Evolutionary conservation across 2,888 invertebrate species (phyloP), one percentile per base, ranked within the genome.

Genomic region (Griposia aprilina): DNA sequence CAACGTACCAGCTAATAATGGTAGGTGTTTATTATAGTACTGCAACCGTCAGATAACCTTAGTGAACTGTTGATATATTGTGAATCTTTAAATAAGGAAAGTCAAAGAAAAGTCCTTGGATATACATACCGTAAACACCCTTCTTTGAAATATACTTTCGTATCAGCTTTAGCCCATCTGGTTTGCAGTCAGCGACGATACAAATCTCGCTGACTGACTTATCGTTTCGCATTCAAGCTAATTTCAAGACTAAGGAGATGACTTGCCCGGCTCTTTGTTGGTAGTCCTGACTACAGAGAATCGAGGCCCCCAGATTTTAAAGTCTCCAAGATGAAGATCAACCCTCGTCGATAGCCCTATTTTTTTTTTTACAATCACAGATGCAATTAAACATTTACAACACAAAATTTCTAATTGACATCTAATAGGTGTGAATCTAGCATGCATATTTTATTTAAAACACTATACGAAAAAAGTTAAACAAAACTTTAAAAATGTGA

Each of bases 1-100:
- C 69, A 99, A 99, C 93, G 97, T 98, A 76, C 97, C 98, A 78
- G 98, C 99, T 26, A 99, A 98, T 84, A 97, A 97, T 89, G 98
- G 98, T 98, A 92, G 0, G 48, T 26, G 3, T 13, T n/a, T 1
- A 30, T 65, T 65, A 26, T 36, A 23, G 11, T 26, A 10, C n/a
- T 26, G 41, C 45, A 45, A 45, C n/a, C 63, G 23, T 23, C 63
- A 15, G 36, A 62, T 13, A 62, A 10, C 11, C 20, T 20, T 20
- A 30, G 11, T 20, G 6, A 62, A 30, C 30, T 62, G 30, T 62
- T 62, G 20, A 6, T 11, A 30, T 20, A 62, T 60, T 30, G 26
- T 26, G 60, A 26, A 26, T 60, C 0, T 26, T 20, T 62, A 13
- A 30, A 62, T 36, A 62, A 62, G 3, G 62, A 11, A 36, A 6